phyloP scores from a whole-genome alignment of 92 coral and sea anemone genomes.

The Phymanthus crucifer region DNA sequence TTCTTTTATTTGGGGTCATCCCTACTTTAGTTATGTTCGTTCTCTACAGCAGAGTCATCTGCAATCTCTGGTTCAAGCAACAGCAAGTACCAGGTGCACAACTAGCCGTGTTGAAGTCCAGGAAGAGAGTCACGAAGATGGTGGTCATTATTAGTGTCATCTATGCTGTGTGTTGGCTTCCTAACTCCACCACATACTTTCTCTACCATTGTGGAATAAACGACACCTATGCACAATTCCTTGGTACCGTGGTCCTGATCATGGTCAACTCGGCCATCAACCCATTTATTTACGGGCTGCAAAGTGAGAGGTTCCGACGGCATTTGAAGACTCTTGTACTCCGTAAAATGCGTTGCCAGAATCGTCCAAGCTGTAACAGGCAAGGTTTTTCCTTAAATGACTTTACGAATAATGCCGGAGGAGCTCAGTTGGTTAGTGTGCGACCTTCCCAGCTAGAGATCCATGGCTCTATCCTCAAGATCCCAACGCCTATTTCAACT shows the following conservation, averaged over 20 bases:
- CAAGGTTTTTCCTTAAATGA: too few species aligned
- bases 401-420: too few species aligned
- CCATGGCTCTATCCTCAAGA: too few species aligned
- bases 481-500: too few species aligned
- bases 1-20: slow-evolving; percentile 9
- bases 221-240: slow-evolving; percentile 4
- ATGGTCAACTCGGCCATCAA: slow-evolving; percentile 54
- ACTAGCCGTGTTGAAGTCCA: slow-evolving; percentile 45
- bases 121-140: slow-evolving; percentile 74
- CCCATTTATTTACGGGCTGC: slow-evolving; percentile 41
- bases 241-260: slow-evolving; percentile 20
- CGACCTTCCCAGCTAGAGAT: too few species aligned
- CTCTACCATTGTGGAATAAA: slow-evolving; percentile 17
- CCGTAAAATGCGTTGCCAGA: background rate
- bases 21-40: slow-evolving; percentile 17
- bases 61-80: slow-evolving; percentile 30
- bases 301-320: slow-evolving; percentile 28
- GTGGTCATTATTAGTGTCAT: slow-evolving; percentile 72
- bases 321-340: slow-evolving; percentile 18
- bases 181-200: slow-evolving; percentile 42
- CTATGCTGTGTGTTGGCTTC: slow-evolving; percentile 63
- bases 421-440: too few species aligned
- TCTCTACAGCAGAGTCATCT: slow-evolving; percentile 31
- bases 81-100: background rate
- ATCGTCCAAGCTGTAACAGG: too few species aligned